phyloP scores from a whole-genome alignment of 2,888 invertebrate genomes.

The Gymnosoma rotundatum region DNA sequence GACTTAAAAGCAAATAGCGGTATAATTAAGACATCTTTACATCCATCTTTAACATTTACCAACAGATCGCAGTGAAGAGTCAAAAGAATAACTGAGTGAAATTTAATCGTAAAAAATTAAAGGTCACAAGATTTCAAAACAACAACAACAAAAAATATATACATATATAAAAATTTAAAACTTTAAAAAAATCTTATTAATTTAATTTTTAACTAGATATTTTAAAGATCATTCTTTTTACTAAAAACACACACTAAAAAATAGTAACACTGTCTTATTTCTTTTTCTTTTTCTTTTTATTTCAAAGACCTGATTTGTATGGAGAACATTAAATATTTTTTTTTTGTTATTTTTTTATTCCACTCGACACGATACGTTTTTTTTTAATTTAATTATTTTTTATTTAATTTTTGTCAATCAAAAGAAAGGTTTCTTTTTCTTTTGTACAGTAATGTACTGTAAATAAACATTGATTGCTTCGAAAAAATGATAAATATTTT shows the following conservation, averaged over 20 bases:
- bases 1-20: slow-evolving; percentile 66
- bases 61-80: slow-evolving; percentile 1
- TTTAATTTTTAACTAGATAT: slow-evolving; percentile 34
- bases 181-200: slow-evolving; percentile 38
- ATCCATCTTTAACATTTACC: slow-evolving; percentile 21
- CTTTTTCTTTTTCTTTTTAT: not conserved
- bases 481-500: slow-evolving; percentile 62
- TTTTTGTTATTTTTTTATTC: slow-evolving; percentile 13
- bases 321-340: slow-evolving; percentile 24
- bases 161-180: slow-evolving; percentile 28
- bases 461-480: slow-evolving; percentile 69
- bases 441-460: slow-evolving; percentile 68
- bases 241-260: not conserved
- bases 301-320: not conserved
- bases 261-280: not conserved
- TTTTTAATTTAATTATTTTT: slow-evolving; percentile 8
- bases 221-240: not conserved
- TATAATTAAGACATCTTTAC: slow-evolving; percentile 67
- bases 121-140: slow-evolving; percentile 46
- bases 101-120: slow-evolving; percentile 48
- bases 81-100: slow-evolving; percentile 21
- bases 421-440: slow-evolving; percentile 21
- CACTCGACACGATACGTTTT: not conserved
- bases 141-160: slow-evolving; percentile 13
- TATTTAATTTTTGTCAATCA: slow-evolving; percentile 30